Conservation (phyloP, 2,888 invertebrate species). For the Caenorhabditis afra region DNA sequence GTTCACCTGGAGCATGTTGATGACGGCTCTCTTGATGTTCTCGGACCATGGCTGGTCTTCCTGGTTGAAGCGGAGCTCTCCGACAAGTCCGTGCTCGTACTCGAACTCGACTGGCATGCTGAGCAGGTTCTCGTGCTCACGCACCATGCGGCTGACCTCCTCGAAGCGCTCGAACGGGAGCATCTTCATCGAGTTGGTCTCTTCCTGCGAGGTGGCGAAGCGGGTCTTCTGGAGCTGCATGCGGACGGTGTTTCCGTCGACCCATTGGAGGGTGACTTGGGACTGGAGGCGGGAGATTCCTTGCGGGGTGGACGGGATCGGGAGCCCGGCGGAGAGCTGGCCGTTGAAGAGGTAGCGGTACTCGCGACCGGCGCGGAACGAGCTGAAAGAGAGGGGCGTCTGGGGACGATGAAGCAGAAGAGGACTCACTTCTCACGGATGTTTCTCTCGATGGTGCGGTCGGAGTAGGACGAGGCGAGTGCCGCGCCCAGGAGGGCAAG, state of each 20-base stretch:
- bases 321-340: constrained; percentile 72
- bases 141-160: constrained; percentile 35
- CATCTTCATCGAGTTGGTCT: constrained; percentile 53
- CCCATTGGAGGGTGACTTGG: constrained; percentile 67
- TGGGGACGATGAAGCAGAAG: background rate
- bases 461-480: constrained; percentile 42
- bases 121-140: constrained; percentile 56
- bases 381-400: constrained; percentile 24
- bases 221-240: constrained; percentile 63
- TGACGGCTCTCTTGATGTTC: constrained; percentile 78
- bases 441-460: constrained; percentile 48
- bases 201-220: constrained; percentile 64
- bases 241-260: constrained; percentile 60
- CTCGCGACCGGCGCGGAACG: constrained; percentile 65
- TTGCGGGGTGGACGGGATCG: constrained; percentile 69
- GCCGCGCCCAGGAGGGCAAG: constrained; percentile 59
- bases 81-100: constrained; percentile 66
- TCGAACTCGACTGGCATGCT: constrained; percentile 61
- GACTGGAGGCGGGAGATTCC: constrained; percentile 71
- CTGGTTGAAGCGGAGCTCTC: constrained; percentile 64
- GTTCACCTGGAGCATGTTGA: constrained; percentile 76
- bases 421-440: constrained; percentile 48
- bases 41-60: constrained; percentile 72
- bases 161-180: constrained; percentile 61
- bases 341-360: constrained; percentile 67